A percentile compares a stretch with the other conserved stretches of the same genome.
These are phyloP conservation scores for Characodon lateralis DNA, from an alignment of 2,797 vertebrate species.

Conservation along the genomic window DNA sequence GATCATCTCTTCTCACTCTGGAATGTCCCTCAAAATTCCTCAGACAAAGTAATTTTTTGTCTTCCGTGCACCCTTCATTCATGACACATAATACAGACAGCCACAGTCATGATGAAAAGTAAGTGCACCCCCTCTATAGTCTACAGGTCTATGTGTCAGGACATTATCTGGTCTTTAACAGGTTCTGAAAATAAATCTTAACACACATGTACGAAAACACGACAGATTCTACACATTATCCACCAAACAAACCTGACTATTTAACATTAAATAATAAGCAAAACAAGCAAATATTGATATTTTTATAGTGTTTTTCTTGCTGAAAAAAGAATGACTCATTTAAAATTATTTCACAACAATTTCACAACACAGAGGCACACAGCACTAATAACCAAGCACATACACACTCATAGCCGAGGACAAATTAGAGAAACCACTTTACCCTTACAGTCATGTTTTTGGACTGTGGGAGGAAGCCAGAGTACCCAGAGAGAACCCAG, in stretches of 20 bases:
- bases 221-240: too few species aligned
- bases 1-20: not conserved
- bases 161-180: too few species aligned
- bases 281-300: not conserved
- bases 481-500: not conserved
- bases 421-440: too few species aligned
- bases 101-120: not conserved
- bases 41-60: not conserved
- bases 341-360: not conserved
- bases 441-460: too few species aligned
- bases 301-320: not conserved
- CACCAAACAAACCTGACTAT: too few species aligned
- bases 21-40: constrained; percentile 17
- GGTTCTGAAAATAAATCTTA: not conserved
- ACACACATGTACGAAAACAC: not conserved
- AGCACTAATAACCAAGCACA: too few species aligned
- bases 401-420: too few species aligned
- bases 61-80: not conserved
- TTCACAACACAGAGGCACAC: too few species aligned
- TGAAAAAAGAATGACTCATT: not conserved
- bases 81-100: not conserved
- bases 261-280: not conserved
- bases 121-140: too few species aligned
- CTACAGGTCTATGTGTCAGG: too few species aligned
- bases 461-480: not conserved